Conservation (phyloP, 2,113 vertebrate genomes). For the Phaethornis superciliosus region DNA sequence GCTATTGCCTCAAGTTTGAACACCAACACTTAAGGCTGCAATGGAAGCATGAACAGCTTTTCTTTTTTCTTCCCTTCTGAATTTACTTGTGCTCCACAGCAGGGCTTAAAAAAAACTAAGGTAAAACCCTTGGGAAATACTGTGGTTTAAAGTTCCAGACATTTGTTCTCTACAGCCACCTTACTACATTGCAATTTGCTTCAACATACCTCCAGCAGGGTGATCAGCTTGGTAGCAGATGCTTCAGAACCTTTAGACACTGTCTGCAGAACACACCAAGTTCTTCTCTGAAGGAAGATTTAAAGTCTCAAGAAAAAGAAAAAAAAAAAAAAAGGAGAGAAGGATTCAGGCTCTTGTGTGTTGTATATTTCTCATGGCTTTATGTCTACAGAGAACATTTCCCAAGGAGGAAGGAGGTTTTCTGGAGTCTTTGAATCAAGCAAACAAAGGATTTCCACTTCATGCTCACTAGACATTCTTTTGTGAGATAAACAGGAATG, state of each 20-base stretch:
- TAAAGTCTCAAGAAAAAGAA: neutral
- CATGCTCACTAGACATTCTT: neutral
- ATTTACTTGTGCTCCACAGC: neutral
- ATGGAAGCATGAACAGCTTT: neutral
- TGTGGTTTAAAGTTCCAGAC: neutral
- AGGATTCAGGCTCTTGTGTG: neutral
- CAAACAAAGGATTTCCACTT: constrained; percentile 26
- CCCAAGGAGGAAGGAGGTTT: neutral
- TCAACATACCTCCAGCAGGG: neutral
- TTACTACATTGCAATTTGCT: neutral
- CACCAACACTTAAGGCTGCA: neutral
- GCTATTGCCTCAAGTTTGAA: neutral
- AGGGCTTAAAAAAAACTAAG: neutral
- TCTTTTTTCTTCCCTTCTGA: neutral
- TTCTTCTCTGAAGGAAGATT: neutral
- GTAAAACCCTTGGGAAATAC: neutral
- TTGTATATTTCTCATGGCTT: neutral
- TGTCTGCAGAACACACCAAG: neutral
- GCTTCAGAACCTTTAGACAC: neutral
- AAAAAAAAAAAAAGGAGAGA: too few relatives aligned
- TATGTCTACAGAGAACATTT: neutral
- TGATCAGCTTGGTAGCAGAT: neutral
- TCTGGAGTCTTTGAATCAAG: neutral
- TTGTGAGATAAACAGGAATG: constrained; percentile 7
- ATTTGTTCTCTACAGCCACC: neutral